Base-by-base conservation (phyloP, 2,888 invertebrate genomes). In the Perdita meconis region DNA sequence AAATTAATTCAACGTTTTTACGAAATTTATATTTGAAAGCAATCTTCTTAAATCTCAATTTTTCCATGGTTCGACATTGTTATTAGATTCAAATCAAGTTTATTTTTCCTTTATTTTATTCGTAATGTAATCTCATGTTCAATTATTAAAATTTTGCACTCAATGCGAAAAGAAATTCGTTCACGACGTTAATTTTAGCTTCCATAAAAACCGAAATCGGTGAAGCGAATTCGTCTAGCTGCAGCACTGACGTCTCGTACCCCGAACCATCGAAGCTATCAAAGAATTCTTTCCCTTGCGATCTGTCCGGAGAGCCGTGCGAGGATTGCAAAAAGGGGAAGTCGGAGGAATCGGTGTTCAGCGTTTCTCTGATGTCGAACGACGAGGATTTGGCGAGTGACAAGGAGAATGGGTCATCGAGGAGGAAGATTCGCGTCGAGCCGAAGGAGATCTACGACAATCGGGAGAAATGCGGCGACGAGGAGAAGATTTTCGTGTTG, bases 361-460 rank as follows among this genome's bases (percentile, higher is more conserved):
- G 67, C 53, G 61, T 51, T 44, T 47, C 44, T 38, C 38, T 68
- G 57, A 56, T 26, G 53, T 36, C 44, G 38, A 51, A 16, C 44
- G 66, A 55, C n/a, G 61, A 19, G 12, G 80, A 75, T 51, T 51
- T 59, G 40, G 66, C 51, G 10, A 47, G 50, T 36, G 74, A 80
- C 38, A 83, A 83, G 53, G 75, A 75, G 61, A 83, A 73, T 30
- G 51, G 51, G 50, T 56, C 64, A 47, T 56, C 64, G 42, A 82
- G 80, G 66, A 90, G 84, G 65, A 85, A 82, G 30, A 82, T 87
- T 47, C 80, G 82, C 61, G 78, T 86, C 36, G 87, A 89, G 51
- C 65, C 86, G 36, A 89, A 80, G 44, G 65, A 76, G 71, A 72
- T 79, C 50, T 59, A 50, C 38, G 59, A 72, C 47, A 84, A 82